These are phyloP conservation scores for Icerya purchasi DNA, from an alignment of 2,888 invertebrate species.

Conservation along the genomic window DNA sequence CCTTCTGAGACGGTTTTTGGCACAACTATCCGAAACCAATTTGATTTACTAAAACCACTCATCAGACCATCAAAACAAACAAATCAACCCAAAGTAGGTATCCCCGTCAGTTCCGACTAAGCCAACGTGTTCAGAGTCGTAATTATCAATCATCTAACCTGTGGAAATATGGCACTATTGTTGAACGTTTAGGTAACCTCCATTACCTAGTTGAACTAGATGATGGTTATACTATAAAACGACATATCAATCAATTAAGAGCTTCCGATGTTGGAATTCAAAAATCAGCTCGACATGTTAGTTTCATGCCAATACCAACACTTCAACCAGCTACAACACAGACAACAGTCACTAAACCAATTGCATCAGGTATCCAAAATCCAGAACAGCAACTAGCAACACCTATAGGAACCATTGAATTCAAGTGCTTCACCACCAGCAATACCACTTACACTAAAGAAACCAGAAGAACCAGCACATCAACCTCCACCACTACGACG, in stretches of 20 bases:
- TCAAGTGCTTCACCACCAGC: too few relatives aligned
- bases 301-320: too few relatives aligned
- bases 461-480: too few relatives aligned
- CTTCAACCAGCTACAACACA: too few relatives aligned
- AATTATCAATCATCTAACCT: constrained; percentile 9
- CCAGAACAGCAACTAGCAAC: too few relatives aligned
- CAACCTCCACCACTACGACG: too few relatives aligned
- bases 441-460: too few relatives aligned
- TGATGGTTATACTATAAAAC: constrained; percentile 15
- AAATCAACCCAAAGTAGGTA: not conserved
- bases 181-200: constrained; percentile 13
- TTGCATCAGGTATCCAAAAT: too few relatives aligned
- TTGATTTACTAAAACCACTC: not conserved
- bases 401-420: too few relatives aligned
- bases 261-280: not conserved
- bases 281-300: not conserved
- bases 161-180: constrained; percentile 16
- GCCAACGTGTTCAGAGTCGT: constrained; percentile 10
- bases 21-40: constrained; percentile 4
- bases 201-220: constrained; percentile 16
- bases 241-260: constrained; percentile 15
- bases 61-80: not conserved
- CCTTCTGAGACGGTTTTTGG: constrained; percentile 15
- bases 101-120: not conserved
- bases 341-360: too few relatives aligned